These are phyloP conservation scores for Neogale vison DNA, from an alignment of 2,113 vertebrate species.

Conservation along the genomic window DNA sequence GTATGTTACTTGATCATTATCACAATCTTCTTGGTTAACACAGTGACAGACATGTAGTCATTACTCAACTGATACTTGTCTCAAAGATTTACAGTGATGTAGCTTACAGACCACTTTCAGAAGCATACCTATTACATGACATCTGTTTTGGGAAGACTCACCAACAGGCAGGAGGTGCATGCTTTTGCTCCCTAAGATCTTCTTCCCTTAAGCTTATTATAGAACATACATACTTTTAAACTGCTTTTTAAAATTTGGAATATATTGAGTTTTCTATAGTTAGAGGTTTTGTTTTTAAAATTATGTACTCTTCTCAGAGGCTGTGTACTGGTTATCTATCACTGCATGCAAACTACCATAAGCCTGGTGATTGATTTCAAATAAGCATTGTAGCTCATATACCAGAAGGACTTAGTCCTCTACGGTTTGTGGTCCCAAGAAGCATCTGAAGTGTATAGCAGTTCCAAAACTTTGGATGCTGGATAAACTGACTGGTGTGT, in stretches of 20 bases:
- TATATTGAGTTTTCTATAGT: not conserved
- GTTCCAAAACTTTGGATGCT: not conserved
- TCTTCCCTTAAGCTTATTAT: not conserved
- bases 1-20: not conserved
- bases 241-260: not conserved
- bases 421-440: not conserved
- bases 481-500: not conserved
- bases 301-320: not conserved
- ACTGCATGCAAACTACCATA: not conserved
- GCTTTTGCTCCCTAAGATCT: not conserved
- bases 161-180: not conserved
- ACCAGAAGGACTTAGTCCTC: not conserved
- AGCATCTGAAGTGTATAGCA: not conserved
- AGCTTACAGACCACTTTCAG: not conserved
- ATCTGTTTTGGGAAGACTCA: not conserved
- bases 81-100: not conserved
- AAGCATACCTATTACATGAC: not conserved
- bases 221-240: not conserved
- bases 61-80: not conserved
- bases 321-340: not conserved
- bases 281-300: conserved; percentile 20
- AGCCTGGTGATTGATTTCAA: not conserved
- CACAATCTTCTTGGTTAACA: not conserved
- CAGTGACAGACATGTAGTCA: not conserved
- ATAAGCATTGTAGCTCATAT: not conserved